Evolutionary conservation across 2,888 invertebrate species (phyloP).

Genomic region (Steinernema scapterisci): DNA sequence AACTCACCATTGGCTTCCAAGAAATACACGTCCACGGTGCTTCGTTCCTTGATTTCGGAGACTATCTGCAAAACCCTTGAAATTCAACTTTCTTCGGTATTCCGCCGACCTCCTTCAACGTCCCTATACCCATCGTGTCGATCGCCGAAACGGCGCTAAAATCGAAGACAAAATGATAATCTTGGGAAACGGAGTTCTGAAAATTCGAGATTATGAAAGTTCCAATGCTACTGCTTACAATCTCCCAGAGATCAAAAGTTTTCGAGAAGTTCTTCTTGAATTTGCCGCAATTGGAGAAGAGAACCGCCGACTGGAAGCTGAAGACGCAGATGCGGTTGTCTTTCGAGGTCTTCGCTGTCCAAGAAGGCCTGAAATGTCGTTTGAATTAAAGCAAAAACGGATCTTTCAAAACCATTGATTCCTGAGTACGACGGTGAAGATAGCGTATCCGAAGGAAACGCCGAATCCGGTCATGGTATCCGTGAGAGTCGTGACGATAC

Average conservation of each 20-base stretch:
- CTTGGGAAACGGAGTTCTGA: background rate
- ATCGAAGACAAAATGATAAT: conserved; percentile 11
- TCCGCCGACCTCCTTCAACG: conserved; percentile 13
- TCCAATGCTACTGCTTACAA: background rate
- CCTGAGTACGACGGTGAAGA: conserved; percentile 24
- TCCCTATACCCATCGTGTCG: conserved; percentile 2
- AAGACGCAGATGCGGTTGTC: conserved; percentile 14
- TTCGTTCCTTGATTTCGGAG: background rate
- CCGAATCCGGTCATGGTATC: conserved; percentile 24
- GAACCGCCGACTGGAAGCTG: conserved; percentile 19
- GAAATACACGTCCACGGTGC: conserved; percentile 10
- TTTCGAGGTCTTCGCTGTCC: conserved; percentile 3
- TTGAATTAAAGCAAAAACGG: too few species aligned
- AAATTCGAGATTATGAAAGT: background rate
- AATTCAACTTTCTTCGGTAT: too few species aligned
- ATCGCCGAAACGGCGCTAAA: conserved; percentile 19
- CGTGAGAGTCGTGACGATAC: background rate
- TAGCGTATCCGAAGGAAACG: conserved; percentile 6
- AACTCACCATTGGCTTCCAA: background rate
- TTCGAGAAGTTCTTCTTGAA: conserved; percentile 11
- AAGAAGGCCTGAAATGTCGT: background rate
- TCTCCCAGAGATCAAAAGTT: background rate
- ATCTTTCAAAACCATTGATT: conserved; percentile 25
- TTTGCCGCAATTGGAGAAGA: conserved; percentile 16
- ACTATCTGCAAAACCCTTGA: background rate